Evolutionary conservation across 2,797 vertebrate species (phyloP).

Genomic region (Tapirus indicus): DNA sequence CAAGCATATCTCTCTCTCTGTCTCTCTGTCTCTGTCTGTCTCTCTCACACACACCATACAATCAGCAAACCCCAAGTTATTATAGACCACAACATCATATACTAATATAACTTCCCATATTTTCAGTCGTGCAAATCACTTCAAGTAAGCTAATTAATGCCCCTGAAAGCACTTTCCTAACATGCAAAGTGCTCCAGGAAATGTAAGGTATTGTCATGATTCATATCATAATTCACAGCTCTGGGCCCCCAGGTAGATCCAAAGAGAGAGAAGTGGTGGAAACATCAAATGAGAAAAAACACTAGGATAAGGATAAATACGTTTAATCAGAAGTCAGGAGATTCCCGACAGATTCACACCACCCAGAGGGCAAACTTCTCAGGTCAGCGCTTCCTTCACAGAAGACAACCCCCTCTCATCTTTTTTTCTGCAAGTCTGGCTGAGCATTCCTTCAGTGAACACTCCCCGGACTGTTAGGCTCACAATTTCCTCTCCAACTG

Average conservation of each 20-base stretch:
- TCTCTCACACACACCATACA: not conserved
- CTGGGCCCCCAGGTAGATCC: not conserved
- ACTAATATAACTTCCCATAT: not conserved
- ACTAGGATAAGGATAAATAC: not conserved
- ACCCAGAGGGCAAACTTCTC: slow-evolving; percentile 17
- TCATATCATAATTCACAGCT: not conserved
- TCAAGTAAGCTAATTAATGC: slow-evolving; percentile 43
- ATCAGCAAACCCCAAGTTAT: not conserved
- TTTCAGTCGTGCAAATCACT: slow-evolving; percentile 44
- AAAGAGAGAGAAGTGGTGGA: not conserved
- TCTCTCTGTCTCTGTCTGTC: not conserved
- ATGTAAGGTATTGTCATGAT: not conserved
- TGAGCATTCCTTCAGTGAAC: not conserved
- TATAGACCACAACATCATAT: not conserved
- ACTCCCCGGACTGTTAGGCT: not conserved
- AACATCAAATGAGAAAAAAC: not conserved
- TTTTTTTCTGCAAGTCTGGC: not conserved
- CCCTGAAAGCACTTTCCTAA: slow-evolving; percentile 29
- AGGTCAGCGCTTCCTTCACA: not conserved
- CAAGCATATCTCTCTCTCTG: not conserved
- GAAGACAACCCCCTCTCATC: not conserved
- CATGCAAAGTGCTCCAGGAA: slow-evolving; percentile 49
- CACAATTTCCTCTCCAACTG: not conserved
- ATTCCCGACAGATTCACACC: not conserved
- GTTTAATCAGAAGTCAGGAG: slow-evolving; percentile 52